Percentiles rank a stretch among this genome's conserved stretches.
Conservation (phyloP, 2,888 invertebrate genomes). For the Sympetrum striolatum region DNA sequence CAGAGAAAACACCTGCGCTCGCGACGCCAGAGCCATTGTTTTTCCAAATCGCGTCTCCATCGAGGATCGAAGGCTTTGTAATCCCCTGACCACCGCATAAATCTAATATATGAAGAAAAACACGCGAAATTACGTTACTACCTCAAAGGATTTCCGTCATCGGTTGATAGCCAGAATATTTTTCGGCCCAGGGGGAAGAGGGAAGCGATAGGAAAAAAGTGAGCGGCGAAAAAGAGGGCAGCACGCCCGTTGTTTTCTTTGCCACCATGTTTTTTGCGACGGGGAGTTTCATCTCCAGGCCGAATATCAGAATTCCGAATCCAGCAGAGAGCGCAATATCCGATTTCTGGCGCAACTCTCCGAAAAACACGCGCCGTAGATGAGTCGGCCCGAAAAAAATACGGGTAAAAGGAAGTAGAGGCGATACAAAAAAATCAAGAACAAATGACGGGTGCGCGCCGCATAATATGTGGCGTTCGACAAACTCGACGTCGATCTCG, state of each 20-base stretch:
- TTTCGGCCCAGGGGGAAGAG: too few species aligned
- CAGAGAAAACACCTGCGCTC: too few species aligned
- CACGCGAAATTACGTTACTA: too few species aligned
- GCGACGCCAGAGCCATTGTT: too few species aligned
- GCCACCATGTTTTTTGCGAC: neutral
- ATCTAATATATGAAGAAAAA: too few species aligned
- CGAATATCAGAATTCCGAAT: neutral
- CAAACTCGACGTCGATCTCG: neutral
- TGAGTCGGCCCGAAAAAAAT: neutral
- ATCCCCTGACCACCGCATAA: too few species aligned
- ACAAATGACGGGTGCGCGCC: neutral
- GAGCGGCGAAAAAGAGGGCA: neutral
- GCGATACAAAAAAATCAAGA: neutral
- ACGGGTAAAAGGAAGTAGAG: neutral
- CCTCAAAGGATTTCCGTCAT: too few species aligned
- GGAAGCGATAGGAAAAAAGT: too few species aligned
- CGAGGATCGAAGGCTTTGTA: too few species aligned
- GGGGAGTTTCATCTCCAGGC: neutral
- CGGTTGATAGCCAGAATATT: too few species aligned
- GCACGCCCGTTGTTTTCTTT: neutral
- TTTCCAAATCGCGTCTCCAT: too few species aligned
- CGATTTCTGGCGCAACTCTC: neutral
- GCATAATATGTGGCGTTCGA: neutral
- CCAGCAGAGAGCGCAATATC: neutral
- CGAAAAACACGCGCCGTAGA: neutral